Percentiles rank a stretch among this genome's conserved stretches.
These are phyloP conservation scores for Burhinus bistriatus DNA, from an alignment of 2,113 vertebrate species.

Conservation along the genomic window DNA sequence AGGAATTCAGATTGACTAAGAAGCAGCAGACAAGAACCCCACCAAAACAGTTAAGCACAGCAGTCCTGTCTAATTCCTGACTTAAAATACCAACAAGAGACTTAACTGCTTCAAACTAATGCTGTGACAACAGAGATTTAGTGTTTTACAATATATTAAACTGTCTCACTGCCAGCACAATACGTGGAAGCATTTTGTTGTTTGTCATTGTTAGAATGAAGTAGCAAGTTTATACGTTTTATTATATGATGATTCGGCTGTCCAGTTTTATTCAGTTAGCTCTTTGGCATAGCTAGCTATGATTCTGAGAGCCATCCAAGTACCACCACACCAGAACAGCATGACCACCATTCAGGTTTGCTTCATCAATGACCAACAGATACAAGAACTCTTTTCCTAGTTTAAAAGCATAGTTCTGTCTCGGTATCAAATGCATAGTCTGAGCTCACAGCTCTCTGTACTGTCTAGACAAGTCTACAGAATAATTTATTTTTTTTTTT, in stretches of 20 bases:
- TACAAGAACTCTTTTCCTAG: background rate
- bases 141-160: background rate
- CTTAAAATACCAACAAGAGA: background rate
- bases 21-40: background rate
- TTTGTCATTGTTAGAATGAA: background rate
- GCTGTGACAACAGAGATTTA: background rate
- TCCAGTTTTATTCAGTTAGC: background rate
- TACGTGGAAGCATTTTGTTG: background rate
- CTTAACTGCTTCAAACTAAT: background rate
- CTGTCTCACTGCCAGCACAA: background rate
- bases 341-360: background rate
- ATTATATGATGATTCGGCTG: background rate
- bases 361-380: background rate
- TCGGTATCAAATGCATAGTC: background rate
- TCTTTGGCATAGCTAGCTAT: background rate
- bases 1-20: background rate
- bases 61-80: background rate
- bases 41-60: background rate
- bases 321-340: background rate
- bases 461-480: background rate
- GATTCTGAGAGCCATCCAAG: background rate
- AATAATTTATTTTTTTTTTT: background rate
- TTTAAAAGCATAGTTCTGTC: background rate
- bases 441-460: background rate
- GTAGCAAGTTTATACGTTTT: background rate